Conservation (phyloP, 2,797 vertebrate species). For the Coregonus suidteri region DNA sequence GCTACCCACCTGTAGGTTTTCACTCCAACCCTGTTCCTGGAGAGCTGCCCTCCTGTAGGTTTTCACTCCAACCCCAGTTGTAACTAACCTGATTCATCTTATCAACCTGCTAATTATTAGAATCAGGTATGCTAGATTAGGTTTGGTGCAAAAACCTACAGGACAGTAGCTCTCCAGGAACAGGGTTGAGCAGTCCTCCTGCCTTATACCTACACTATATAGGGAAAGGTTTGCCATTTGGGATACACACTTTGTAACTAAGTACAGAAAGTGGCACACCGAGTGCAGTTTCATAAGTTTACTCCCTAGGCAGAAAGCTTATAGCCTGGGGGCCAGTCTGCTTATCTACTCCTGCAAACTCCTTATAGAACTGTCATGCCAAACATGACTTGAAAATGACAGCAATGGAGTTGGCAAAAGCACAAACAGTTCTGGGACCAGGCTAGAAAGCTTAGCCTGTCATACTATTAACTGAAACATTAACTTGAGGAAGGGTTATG, state of each 20-base stretch:
- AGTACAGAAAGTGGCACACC: slow-evolving; percentile 1
- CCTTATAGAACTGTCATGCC: neutral
- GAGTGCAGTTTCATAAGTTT: neutral
- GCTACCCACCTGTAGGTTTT: too few relatives aligned
- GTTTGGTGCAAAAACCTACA: too few relatives aligned
- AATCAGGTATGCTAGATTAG: too few relatives aligned
- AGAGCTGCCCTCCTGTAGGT: too few relatives aligned
- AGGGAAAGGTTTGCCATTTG: neutral
- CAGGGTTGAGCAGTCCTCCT: too few relatives aligned
- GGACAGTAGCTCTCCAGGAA: too few relatives aligned
- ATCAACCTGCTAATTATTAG: too few relatives aligned
- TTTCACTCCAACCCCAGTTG: too few relatives aligned
- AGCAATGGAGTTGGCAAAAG: neutral
- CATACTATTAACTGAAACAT: neutral
- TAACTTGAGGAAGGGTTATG: neutral
- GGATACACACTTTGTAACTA: neutral
- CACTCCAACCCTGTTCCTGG: too few relatives aligned
- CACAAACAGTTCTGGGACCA: neutral
- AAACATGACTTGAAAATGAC: neutral
- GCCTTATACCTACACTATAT: neutral
- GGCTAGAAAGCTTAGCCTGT: neutral
- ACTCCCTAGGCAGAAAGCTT: slow-evolving; percentile 3
- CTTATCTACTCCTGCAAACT: neutral
- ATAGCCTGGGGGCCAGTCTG: neutral
- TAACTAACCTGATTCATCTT: too few relatives aligned